These are phyloP conservation scores for Bombylius major DNA, from an alignment of 2,888 invertebrate genomes.

Conservation along the genomic window DNA sequence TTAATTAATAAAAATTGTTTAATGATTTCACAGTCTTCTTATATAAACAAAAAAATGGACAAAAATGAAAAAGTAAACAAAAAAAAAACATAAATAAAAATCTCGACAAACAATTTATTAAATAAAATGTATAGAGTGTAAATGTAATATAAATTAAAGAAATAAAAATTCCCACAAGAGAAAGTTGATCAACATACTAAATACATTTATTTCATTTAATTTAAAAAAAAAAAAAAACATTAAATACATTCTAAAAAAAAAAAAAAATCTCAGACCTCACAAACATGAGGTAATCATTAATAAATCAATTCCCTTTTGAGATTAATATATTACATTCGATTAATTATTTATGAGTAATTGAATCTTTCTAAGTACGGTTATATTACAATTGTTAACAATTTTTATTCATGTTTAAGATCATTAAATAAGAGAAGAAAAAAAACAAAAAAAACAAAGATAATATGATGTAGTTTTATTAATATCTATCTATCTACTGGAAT, in stretches of 20 bases:
- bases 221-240: too few species aligned
- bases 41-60: too few species aligned
- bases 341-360: conserved; percentile 14
- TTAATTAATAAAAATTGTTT: background rate
- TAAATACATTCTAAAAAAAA: too few species aligned
- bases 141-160: conserved; percentile 5
- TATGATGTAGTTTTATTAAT: too few species aligned
- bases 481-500: too few species aligned
- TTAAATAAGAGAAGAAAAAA: too few species aligned
- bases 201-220: too few species aligned
- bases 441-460: too few species aligned
- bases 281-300: background rate
- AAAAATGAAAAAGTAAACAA: too few species aligned
- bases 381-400: background rate
- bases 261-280: too few species aligned
- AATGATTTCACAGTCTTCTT: too few species aligned
- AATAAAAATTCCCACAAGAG: conserved; percentile 6
- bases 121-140: background rate
- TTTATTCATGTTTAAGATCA: background rate
- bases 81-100: background rate
- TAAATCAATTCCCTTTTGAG: conserved; percentile 11
- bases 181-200: background rate
- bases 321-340: conserved; percentile 7
- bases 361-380: background rate
- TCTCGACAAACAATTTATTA: background rate